Conservation (phyloP, 2,888 invertebrate species). For the Drosophila macrospina region DNA sequence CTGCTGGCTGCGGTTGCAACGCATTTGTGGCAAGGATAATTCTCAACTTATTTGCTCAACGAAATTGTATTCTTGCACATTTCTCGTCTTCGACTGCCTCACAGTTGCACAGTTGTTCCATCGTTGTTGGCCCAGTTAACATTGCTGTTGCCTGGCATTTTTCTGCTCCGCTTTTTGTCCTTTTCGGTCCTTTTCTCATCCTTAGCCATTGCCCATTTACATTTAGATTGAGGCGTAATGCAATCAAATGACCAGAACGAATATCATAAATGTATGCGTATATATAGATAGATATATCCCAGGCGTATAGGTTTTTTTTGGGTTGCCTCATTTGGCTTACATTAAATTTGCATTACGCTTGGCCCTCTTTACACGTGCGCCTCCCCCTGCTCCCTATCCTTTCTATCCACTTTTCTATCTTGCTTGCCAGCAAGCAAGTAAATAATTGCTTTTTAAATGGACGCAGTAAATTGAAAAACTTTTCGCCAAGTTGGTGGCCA, state of each 20-base stretch:
- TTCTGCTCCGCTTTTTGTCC: slow-evolving; percentile 6
- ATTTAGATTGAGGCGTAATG: slow-evolving; percentile 72
- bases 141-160: slow-evolving; percentile 6
- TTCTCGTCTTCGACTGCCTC: slow-evolving; percentile 13
- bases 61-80: slow-evolving; percentile 54
- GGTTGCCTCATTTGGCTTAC: slow-evolving; percentile 36
- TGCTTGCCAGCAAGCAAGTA: slow-evolving; percentile 20
- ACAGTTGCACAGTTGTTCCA: slow-evolving; percentile 7
- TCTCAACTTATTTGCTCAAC: slow-evolving; percentile 66
- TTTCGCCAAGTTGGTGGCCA: slow-evolving; percentile 39
- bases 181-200: slow-evolving; percentile 25
- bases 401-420: too few species aligned
- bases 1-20: slow-evolving; percentile 35
- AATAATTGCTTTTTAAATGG: slow-evolving; percentile 70
- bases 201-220: slow-evolving; percentile 67
- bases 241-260: slow-evolving; percentile 52
- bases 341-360: slow-evolving; percentile 50
- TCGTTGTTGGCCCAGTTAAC: slow-evolving; percentile 53
- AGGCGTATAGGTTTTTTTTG: slow-evolving; percentile 21
- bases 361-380: too few species aligned
- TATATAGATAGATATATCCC: slow-evolving; percentile 1
- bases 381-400: too few species aligned
- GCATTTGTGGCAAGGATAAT: slow-evolving; percentile 50
- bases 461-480: slow-evolving; percentile 74
- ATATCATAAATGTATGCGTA: slow-evolving; percentile 25